Conservation (phyloP, 2,888 invertebrate species). For the Habrosyne pyritoides region DNA sequence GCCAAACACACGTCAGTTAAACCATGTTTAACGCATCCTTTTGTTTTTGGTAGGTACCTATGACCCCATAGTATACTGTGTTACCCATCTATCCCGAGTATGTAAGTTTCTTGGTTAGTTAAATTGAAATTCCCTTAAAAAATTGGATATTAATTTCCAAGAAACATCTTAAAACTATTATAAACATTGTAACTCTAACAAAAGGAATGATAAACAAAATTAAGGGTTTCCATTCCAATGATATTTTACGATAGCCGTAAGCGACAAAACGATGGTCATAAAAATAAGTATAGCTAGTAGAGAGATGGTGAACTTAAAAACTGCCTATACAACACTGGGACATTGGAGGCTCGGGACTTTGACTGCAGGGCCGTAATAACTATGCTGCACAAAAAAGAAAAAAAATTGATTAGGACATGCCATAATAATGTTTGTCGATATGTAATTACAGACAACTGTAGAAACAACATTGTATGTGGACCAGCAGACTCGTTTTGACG, state of each 20-base stretch:
- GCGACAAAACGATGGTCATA: slow-evolving; percentile 73
- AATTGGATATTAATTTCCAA: slow-evolving; percentile 40
- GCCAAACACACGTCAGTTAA: slow-evolving; percentile 24
- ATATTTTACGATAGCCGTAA: slow-evolving; percentile 76
- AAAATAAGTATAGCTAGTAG: slow-evolving; percentile 65
- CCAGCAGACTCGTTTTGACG: slow-evolving; percentile 49
- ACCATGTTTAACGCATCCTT: slow-evolving; percentile 36
- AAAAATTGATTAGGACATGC: slow-evolving; percentile 31
- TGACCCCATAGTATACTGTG: slow-evolving; percentile 20
- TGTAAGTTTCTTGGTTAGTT: background rate
- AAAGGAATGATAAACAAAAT: slow-evolving; percentile 78
- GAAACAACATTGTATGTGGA: slow-evolving; percentile 57
- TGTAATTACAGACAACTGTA: slow-evolving; percentile 44
- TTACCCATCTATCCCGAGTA: background rate
- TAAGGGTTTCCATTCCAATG: slow-evolving; percentile 76
- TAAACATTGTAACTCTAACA: slow-evolving; percentile 67
- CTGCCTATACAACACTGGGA: slow-evolving; percentile 13
- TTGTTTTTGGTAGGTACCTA: slow-evolving; percentile 24
- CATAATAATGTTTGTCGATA: slow-evolving; percentile 31
- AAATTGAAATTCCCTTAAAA: slow-evolving; percentile 13
- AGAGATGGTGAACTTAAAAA: slow-evolving; percentile 31
- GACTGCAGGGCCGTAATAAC: slow-evolving; percentile 5
- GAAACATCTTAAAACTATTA: slow-evolving; percentile 60
- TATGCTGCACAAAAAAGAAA: slow-evolving; percentile 16
- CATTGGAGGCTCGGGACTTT: background rate